These are phyloP conservation scores for Microtus pennsylvanicus DNA, from an alignment of 2,113 vertebrate genomes.

Conservation along the genomic window DNA sequence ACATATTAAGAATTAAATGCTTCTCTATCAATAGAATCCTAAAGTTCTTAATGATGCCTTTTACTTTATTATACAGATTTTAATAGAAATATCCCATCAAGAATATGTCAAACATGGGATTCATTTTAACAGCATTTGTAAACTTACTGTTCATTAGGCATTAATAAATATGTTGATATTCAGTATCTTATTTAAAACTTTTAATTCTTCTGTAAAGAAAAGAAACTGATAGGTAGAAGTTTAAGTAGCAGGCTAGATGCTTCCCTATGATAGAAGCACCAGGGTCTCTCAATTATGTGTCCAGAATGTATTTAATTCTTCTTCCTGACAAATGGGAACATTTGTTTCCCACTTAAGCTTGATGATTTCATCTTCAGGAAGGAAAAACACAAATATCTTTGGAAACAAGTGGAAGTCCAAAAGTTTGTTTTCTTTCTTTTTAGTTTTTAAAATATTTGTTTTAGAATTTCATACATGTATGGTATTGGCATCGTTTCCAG, in stretches of 20 bases:
- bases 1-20: background rate
- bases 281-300: conserved; percentile 26
- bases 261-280: conserved; percentile 32
- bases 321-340: conserved; percentile 44
- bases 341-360: conserved; percentile 10
- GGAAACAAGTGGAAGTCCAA: conserved; percentile 44
- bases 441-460: background rate
- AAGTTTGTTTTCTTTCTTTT: conserved; percentile 29
- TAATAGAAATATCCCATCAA: conserved; percentile 26
- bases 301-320: conserved; percentile 50
- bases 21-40: background rate
- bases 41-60: background rate
- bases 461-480: background rate
- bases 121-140: conserved; percentile 51
- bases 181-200: conserved; percentile 51
- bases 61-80: conserved; percentile 22
- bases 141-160: background rate
- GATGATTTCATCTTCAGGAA: conserved; percentile 73
- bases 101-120: conserved; percentile 57
- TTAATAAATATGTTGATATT: conserved; percentile 15
- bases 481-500: background rate
- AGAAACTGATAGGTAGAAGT: background rate
- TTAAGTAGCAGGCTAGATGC: conserved; percentile 18
- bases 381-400: conserved; percentile 60
- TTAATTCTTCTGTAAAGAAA: background rate